Percentiles rank a stretch among this genome's conserved stretches.
phyloP scores from a whole-genome alignment of 2,797 vertebrate genomes.

The Malurus leucopterus region DNA sequence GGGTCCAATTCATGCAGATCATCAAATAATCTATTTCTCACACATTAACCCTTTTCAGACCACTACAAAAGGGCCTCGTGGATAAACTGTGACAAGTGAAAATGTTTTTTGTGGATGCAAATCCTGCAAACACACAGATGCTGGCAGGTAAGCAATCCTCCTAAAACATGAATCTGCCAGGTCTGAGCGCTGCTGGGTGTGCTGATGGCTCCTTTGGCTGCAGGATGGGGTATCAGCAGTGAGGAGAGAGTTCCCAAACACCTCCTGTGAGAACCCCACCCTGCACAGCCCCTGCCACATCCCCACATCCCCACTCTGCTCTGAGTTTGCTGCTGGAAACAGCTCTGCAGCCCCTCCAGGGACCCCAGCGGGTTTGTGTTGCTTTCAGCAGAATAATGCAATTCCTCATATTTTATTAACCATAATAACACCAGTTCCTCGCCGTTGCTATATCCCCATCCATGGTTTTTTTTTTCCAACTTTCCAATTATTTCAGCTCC shows the following conservation, averaged over 20 bases:
- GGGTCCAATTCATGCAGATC: constrained; percentile 3
- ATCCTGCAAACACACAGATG: rapidly evolving
- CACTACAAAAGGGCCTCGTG: rapidly evolving
- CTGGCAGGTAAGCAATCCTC: background rate
- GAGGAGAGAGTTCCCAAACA: rapidly evolving
- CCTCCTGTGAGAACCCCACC: background rate
- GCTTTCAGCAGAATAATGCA: constrained; percentile 57
- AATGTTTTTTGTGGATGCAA: rapidly evolving
- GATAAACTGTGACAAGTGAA: background rate
- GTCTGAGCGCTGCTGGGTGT: background rate
- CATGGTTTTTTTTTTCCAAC: background rate
- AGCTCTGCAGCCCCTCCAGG: constrained; percentile 34
- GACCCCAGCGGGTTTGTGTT: background rate
- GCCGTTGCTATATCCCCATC: constrained; percentile 58
- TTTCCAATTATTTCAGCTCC: constrained; percentile 65
- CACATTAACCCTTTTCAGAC: background rate
- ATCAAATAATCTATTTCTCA: background rate
- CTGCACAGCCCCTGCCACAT: rapidly evolving
- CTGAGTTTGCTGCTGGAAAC: constrained; percentile 24
- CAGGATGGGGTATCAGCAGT: rapidly evolving
- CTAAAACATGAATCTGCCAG: rapidly evolving
- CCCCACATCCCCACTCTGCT: background rate
- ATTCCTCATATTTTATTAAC: constrained; percentile 73
- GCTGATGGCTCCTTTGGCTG: background rate
- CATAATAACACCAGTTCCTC: constrained; percentile 63